Evolutionary conservation across 2,797 vertebrate species (phyloP).

Genomic region (Borostomias antarcticus): DNA sequence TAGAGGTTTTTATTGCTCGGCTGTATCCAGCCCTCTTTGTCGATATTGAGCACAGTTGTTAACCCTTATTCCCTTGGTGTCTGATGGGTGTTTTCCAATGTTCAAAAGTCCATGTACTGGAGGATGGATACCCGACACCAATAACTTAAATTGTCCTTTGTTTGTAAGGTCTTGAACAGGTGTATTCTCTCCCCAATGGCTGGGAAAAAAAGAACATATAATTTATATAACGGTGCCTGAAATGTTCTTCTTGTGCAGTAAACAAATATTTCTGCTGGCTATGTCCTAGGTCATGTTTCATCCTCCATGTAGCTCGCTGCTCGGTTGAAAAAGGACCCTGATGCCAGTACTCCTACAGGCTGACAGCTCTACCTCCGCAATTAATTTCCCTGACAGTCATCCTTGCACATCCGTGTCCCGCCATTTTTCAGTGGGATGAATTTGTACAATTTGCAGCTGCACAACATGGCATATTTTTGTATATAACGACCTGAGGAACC

Average conservation of each 20-base stretch:
- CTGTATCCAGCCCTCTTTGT: not conserved
- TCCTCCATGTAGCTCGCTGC: not conserved
- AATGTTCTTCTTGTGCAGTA: not conserved
- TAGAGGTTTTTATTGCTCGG: not conserved
- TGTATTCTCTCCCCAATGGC: not conserved
- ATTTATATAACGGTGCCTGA: not conserved
- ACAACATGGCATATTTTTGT: slow-evolving; percentile 38
- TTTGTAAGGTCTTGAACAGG: not conserved
- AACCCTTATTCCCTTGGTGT: not conserved
- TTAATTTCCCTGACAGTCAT: slow-evolving; percentile 22
- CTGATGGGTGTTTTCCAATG: no score
- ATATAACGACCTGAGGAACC: slow-evolving; percentile 60
- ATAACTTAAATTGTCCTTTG: not conserved
- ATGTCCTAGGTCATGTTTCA: not conserved
- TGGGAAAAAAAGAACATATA: not conserved
- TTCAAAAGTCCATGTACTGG: not conserved
- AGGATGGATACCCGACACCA: not conserved
- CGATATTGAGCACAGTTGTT: not conserved
- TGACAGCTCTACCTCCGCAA: slow-evolving; percentile 10
- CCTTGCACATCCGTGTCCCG: slow-evolving; percentile 18
- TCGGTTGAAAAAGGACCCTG: not conserved
- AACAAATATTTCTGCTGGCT: slow-evolving; percentile 4
- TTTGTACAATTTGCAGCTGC: slow-evolving; percentile 43
- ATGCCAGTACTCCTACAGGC: not conserved
- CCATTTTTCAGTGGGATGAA: slow-evolving; percentile 38